These are phyloP conservation scores for Anastrepha obliqua DNA, from an alignment of 1,140 invertebrate species.

Conservation along the genomic window DNA sequence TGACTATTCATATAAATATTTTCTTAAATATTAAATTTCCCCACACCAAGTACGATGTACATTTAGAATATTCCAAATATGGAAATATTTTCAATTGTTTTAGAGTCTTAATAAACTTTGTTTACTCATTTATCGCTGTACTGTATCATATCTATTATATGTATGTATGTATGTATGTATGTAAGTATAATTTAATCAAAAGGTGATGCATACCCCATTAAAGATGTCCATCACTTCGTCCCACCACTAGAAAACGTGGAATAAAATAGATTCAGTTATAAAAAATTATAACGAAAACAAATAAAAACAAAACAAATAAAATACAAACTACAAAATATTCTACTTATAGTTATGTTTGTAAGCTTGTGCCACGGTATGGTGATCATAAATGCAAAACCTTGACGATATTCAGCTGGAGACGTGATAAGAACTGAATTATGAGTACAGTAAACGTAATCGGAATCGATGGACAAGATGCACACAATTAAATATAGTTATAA, in stretches of 20 bases:
- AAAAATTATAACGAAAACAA: slow-evolving; percentile 35
- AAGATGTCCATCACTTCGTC: slow-evolving; percentile 95
- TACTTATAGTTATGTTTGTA: not conserved
- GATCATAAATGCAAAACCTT: slow-evolving; percentile 12
- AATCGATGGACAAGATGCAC: not conserved
- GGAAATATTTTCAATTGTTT: no score
- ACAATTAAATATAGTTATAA: slow-evolving; percentile 27
- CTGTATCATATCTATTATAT: no score
- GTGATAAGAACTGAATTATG: not conserved
- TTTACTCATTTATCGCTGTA: no score
- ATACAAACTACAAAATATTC: not conserved
- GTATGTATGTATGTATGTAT: not conserved
- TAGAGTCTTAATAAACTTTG: no score
- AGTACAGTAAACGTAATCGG: not conserved
- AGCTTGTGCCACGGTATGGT: not conserved
- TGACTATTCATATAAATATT: no score
- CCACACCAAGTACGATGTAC: no score
- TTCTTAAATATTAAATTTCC: no score
- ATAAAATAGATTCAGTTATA: slow-evolving; percentile 57
- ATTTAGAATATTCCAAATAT: no score
- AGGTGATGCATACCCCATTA: slow-evolving; percentile 84
- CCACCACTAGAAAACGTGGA: slow-evolving; percentile 88
- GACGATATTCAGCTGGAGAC: slow-evolving; percentile 27
- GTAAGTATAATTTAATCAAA: slow-evolving; percentile 52
- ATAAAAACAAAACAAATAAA: slow-evolving; percentile 19